Evolutionary conservation across 2,113 vertebrate genomes (phyloP).

Genomic region (Apus apus): DNA sequence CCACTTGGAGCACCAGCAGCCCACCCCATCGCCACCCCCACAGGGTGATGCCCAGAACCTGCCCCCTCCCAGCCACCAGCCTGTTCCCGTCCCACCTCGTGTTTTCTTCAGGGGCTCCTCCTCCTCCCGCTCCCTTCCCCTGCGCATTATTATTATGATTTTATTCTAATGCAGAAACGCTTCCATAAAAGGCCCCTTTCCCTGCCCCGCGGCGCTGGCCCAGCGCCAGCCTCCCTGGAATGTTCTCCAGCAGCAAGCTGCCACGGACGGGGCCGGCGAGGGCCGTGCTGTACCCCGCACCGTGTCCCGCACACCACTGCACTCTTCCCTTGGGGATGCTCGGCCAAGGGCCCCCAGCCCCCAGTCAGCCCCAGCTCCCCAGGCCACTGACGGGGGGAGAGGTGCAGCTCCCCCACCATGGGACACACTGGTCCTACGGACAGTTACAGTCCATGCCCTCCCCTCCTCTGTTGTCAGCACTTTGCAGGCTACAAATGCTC

Average conservation of each 20-base stretch:
- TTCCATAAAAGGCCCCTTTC: slow-evolving; percentile 77
- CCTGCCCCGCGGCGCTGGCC: slow-evolving; percentile 69
- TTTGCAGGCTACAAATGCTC: background rate
- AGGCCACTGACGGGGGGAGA: background rate
- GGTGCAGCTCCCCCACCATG: fast-evolving
- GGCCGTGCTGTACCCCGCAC: background rate
- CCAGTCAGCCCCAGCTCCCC: background rate
- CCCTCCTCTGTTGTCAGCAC: background rate
- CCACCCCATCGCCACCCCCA: background rate
- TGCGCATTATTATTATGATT: slow-evolving; percentile 66
- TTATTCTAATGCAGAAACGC: slow-evolving; percentile 71
- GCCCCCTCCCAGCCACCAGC: background rate
- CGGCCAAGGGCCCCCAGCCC: background rate
- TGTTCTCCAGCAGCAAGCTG: slow-evolving; percentile 62
- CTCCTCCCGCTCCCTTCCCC: slow-evolving; percentile 39
- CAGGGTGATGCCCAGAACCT: background rate
- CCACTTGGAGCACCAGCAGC: background rate
- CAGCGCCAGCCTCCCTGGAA: slow-evolving; percentile 64
- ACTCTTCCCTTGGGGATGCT: background rate
- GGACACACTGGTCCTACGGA: background rate
- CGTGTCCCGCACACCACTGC: fast-evolving
- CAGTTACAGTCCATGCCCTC: background rate
- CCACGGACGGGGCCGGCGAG: background rate
- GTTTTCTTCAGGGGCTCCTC: slow-evolving; percentile 46
- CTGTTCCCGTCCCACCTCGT: background rate